These are phyloP conservation scores for Araneus ventricosus DNA, from an alignment of 1,140 invertebrate genomes.

Conservation along the genomic window DNA sequence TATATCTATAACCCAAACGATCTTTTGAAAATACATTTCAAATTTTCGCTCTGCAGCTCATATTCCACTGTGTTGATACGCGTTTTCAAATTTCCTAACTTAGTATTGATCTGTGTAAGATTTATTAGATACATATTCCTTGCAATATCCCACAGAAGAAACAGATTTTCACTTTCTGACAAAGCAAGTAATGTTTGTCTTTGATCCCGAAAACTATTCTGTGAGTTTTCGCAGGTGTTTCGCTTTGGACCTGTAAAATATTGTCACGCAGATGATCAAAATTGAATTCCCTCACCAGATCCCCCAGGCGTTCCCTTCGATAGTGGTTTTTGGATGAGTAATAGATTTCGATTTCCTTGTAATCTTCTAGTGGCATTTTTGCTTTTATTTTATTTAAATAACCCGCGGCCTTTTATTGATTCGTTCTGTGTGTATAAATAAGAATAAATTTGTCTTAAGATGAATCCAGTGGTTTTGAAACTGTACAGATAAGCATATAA, in stretches of 20 bases:
- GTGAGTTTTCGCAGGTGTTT: not conserved
- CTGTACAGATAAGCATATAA: not conserved
- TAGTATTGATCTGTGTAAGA: not conserved
- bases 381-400: conserved; percentile 12
- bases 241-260: not conserved
- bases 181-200: not conserved
- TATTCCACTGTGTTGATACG: not conserved
- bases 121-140: not conserved
- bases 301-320: not conserved
- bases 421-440: not conserved
- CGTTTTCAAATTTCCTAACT: not conserved
- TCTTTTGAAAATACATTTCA: no score
- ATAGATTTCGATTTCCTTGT: conserved; percentile 24
- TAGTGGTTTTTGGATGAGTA: conserved; percentile 7
- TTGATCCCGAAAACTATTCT: not conserved
- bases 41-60: no score
- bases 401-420: not conserved
- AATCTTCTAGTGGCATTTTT: not conserved
- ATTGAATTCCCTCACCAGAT: conserved; percentile 10
- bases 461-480: not conserved
- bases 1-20: no score
- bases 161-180: not conserved
- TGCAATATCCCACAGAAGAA: not conserved
- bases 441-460: not conserved
- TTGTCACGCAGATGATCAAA: conserved; percentile 15